phyloP scores from a whole-genome alignment of 2,888 invertebrate species.

The Xanthia togata region DNA sequence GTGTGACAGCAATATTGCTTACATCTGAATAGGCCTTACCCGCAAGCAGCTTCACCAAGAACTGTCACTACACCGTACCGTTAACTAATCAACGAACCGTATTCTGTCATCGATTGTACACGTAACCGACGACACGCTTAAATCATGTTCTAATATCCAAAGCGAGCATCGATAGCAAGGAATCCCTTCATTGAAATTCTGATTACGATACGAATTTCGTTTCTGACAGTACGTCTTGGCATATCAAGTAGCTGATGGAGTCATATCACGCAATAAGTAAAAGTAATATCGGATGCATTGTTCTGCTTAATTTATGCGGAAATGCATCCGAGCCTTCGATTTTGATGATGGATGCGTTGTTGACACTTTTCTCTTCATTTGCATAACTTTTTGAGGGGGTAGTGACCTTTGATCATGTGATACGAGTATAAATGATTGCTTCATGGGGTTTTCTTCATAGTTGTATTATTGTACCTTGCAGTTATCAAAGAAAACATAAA shows the following conservation, averaged over 20 bases:
- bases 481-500: not conserved
- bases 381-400: slow-evolving; percentile 50
- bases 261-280: slow-evolving; percentile 77
- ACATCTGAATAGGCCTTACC: too few species aligned
- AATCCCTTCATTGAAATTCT: slow-evolving; percentile 57
- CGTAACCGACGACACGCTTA: slow-evolving; percentile 53
- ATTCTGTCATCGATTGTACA: slow-evolving; percentile 29
- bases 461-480: slow-evolving; percentile 1
- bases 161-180: slow-evolving; percentile 29
- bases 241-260: slow-evolving; percentile 74
- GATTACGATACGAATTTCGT: slow-evolving; percentile 74
- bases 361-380: slow-evolving; percentile 65
- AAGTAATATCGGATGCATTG: slow-evolving; percentile 68
- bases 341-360: slow-evolving; percentile 63
- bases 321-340: slow-evolving; percentile 51
- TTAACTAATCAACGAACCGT: slow-evolving; percentile 20
- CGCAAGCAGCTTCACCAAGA: not conserved
- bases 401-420: slow-evolving; percentile 3
- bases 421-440: too few species aligned
- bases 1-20: too few species aligned
- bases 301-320: slow-evolving; percentile 47
- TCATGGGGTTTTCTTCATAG: too few species aligned
- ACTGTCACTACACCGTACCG: not conserved
- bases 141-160: slow-evolving; percentile 65
- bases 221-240: slow-evolving; percentile 65